Base-by-base conservation (phyloP, 2,113 vertebrate species). In the Callipepla squamata region DNA sequence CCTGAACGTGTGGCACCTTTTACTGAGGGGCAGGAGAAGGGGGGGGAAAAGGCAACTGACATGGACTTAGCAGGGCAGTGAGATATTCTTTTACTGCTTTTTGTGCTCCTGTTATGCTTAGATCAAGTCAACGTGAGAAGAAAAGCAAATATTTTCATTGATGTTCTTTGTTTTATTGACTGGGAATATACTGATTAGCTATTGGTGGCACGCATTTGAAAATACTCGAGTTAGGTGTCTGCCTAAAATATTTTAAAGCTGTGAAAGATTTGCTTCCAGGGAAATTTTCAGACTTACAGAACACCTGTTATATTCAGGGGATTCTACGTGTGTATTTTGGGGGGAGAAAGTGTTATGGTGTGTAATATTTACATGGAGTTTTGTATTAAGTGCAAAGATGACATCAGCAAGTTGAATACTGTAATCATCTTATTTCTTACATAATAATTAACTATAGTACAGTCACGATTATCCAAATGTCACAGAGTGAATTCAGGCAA, bases 371-470 rank as follows among this genome's bases (percentile, higher is more conserved):
- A 30, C 1, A 0, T 51, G 19, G 53, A 58, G 22, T 65, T 92
- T 48, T 15, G 9, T 57, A 4, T 72, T 51, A 34, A 51, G 22
- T 85, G 18, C 40, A 65, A 68, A 67, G 57, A 86, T 88, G 81
- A n/a, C 80, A 84, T 86, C 80, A 82, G 62, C 44, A 90, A 53
- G 36, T 77, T 74, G 75, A 30, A 45, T 18, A 30, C 34, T 42
- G 6, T 78, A 21, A 85, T 89, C 19, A 42, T 69, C 25, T 89
- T 28, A 26, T 42, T 53, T 65, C 51, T 91, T 92, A 91, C 76
- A 72, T 63, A 83, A 61, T 94, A 94, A 96, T 95, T 94, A 96
- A 93, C 70, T 85, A 2, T 70, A 94, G 69, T 76, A 72, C 61
- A 80, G 59, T 76, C 16, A 2, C 80, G 87, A 80, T 95, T 84